Base-by-base conservation (phyloP, 2,797 vertebrate genomes). In the Ceryle rudis region DNA sequence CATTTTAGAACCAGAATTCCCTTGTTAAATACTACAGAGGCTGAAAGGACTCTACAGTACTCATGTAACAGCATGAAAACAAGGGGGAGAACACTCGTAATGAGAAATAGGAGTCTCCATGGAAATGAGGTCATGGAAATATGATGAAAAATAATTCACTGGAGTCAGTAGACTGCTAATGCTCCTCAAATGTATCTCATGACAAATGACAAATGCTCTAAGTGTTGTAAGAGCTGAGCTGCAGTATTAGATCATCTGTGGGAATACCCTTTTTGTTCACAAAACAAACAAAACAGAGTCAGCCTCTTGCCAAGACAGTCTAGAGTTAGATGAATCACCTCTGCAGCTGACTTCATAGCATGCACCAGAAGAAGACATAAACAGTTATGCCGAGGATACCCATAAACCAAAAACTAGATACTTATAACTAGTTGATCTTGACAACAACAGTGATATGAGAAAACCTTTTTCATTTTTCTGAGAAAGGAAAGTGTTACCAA, bases 111-210 rank as follows among this genome's bases (percentile, higher is more conserved):
- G 39, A 55, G 39, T 95, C 87, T 96, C 91, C 65, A 17, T 89
- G 90, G 93, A 94, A 95, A 96, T 95, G 54, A 93, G 60, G 82
- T 96, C 58, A 94, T 95, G 42, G 82, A 93, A 94, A 93, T 23
- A 41, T 35, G 37, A 93, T 77, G 86, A 93, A 95, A 96, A 94
- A 87, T 85, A 77, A 79, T 80, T 94, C 78, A 60, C 51, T 79
- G 54, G 35, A 93, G 73, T 73, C 78, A 72, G 47, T 61, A 85
- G 90, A 42, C 83, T 89, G 70, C 39, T 93, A 91, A 91, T 88
- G 39, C 51, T 90, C 51, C 66, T 95, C 85, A 90, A 85, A 93
- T 81, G 41, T 91, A 54, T 84, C 47, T 70, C 51, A 54, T 90
- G 94, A 93, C 73, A 90, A 91, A 93, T 90, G 87, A 88, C 70